These are phyloP conservation scores for Miniopterus natalensis DNA, from an alignment of 2,113 vertebrate genomes.

Conservation along the genomic window DNA sequence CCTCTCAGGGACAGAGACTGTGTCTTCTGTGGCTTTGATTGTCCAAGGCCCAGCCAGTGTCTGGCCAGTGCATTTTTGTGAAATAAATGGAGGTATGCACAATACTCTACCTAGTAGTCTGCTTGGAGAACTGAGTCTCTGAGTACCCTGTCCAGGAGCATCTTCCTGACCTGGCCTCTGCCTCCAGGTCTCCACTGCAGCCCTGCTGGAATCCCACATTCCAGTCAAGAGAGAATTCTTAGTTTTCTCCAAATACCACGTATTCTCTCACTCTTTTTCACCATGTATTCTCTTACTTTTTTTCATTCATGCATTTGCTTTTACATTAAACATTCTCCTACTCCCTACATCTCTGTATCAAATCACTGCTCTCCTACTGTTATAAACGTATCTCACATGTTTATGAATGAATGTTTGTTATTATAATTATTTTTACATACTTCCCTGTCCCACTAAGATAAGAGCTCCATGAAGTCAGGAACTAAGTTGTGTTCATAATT, in stretches of 20 bases:
- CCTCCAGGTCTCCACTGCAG: not conserved
- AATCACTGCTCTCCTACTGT: not conserved
- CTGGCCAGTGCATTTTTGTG: not conserved
- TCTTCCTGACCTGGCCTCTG: not conserved
- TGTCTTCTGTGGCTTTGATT: not conserved
- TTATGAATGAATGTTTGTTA: not conserved
- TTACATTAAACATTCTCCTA: not conserved
- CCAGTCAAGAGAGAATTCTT: not conserved
- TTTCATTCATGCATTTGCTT: not conserved
- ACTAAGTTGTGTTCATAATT: not conserved
- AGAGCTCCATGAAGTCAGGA: not conserved
- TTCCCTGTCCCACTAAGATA: not conserved
- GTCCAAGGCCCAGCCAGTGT: rapidly evolving
- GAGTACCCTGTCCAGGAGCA: not conserved
- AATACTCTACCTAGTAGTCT: not conserved
- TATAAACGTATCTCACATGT: not conserved
- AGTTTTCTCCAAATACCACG: not conserved
- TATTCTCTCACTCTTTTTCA: not conserved
- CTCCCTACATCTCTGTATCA: not conserved
- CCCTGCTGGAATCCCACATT: not conserved
- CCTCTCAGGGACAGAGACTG: not conserved
- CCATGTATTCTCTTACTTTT: not conserved
- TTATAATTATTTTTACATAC: not conserved
- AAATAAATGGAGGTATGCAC: not conserved
- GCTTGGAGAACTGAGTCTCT: not conserved